phyloP scores from a whole-genome alignment of 2,113 vertebrate species.

The Thalassarche chlororhynchos region DNA sequence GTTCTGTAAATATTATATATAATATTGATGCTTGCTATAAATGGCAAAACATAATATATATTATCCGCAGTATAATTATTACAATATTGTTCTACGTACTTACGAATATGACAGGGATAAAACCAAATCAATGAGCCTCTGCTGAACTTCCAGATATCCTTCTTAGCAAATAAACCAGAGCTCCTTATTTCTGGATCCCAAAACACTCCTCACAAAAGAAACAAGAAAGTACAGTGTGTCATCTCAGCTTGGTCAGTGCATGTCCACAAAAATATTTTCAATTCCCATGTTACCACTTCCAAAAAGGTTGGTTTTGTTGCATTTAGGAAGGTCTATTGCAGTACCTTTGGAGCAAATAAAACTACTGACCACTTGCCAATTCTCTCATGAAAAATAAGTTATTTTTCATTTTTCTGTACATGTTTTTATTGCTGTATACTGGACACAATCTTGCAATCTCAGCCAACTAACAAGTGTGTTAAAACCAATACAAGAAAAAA shows the following conservation, averaged over 20 bases:
- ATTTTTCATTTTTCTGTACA: background rate
- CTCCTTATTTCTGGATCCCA: background rate
- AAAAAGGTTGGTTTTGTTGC: background rate
- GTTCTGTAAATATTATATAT: background rate
- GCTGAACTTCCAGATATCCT: background rate
- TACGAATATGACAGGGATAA: background rate
- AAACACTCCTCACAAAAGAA: background rate
- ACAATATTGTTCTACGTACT: background rate
- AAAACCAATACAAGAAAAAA: background rate
- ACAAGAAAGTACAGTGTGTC: background rate
- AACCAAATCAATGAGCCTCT: background rate
- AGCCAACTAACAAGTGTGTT: background rate
- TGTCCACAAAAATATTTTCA: background rate
- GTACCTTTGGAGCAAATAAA: background rate
- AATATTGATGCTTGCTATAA: background rate
- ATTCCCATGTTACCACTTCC: background rate
- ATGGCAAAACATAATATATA: background rate
- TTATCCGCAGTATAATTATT: background rate
- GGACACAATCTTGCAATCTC: background rate
- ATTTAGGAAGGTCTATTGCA: background rate
- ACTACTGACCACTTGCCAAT: background rate
- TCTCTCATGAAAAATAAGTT: background rate
- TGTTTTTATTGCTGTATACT: background rate
- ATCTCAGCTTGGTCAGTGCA: background rate
- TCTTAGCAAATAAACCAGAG: background rate